phyloP scores from a whole-genome alignment of 2,113 vertebrate genomes.

The Micromys minutus region DNA sequence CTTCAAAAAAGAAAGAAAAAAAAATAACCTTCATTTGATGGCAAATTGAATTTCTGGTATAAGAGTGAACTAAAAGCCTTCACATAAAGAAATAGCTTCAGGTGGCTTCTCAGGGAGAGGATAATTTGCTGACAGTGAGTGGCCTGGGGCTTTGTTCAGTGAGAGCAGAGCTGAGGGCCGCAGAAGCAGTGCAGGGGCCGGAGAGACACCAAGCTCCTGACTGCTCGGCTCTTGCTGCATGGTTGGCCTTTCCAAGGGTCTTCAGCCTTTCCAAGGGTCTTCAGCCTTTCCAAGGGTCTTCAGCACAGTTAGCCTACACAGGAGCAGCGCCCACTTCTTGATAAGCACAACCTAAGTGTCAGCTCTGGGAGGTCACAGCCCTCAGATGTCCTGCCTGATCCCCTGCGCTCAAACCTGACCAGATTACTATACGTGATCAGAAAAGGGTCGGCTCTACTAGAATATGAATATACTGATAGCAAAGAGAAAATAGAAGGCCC shows the following conservation, averaged over 20 bases:
- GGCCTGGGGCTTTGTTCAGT: slow-evolving; percentile 42
- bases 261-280: too few relatives aligned
- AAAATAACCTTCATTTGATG: neutral
- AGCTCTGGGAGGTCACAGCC: neutral
- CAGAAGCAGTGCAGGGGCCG: neutral
- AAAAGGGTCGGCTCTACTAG: neutral
- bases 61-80: neutral
- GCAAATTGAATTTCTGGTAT: slow-evolving; percentile 52
- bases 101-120: slow-evolving; percentile 31
- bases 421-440: neutral
- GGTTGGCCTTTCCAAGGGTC: slow-evolving; percentile 60
- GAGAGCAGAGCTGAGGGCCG: neutral
- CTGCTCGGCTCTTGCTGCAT: neutral
- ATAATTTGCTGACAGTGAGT: neutral
- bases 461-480: neutral
- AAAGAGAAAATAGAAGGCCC: neutral
- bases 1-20: slow-evolving; percentile 13
- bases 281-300: slow-evolving; percentile 64
- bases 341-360: slow-evolving; percentile 69
- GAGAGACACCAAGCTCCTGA: neutral
- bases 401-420: neutral
- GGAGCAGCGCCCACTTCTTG: slow-evolving; percentile 56
- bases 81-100: slow-evolving; percentile 57
- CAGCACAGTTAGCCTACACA: slow-evolving; percentile 71
- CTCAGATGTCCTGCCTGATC: neutral